Evolutionary conservation across 1,140 invertebrate genomes (phyloP).

Genomic region (Lineus longissimus): DNA sequence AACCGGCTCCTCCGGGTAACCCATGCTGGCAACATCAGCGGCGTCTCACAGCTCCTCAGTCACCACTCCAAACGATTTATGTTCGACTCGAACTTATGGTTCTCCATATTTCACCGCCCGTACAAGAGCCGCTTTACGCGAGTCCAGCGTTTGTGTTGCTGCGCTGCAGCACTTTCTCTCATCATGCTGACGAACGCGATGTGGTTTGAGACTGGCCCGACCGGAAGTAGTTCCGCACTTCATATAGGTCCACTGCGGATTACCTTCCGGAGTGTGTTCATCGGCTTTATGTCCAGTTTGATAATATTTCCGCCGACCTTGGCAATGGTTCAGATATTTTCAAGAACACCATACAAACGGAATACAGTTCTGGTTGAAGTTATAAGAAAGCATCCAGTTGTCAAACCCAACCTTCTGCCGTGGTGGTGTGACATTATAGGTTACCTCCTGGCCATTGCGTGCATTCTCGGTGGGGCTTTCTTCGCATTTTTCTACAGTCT

Average conservation of each 20-base stretch:
- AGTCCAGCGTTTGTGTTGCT: conserved; percentile 39
- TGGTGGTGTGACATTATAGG: conserved; percentile 35
- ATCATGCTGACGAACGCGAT: conserved; percentile 46
- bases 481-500: conserved; percentile 59
- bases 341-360: conserved; percentile 31
- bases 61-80: conserved; percentile 8
- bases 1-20: conserved; percentile 20
- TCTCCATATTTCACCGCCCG: conserved; percentile 31
- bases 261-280: conserved; percentile 40
- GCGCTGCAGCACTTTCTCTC: conserved; percentile 35
- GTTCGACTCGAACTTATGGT: conserved; percentile 36
- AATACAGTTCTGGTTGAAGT: conserved; percentile 30
- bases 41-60: conserved; percentile 24
- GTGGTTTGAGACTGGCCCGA: conserved; percentile 37
- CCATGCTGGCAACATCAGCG: conserved; percentile 13
- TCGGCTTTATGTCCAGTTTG: conserved; percentile 35
- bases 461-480: conserved; percentile 50
- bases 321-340: conserved; percentile 48
- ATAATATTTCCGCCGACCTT: conserved; percentile 55
- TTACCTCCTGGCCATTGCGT: conserved; percentile 42
- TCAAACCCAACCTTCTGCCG: conserved; percentile 19
- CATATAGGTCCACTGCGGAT: conserved; percentile 52
- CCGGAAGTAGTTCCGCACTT: conserved; percentile 26
- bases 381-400: conserved; percentile 36
- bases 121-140: conserved; percentile 37